Base-by-base conservation (phyloP, 1,140 invertebrate species). In the Drosophila quadrilineata region DNA sequence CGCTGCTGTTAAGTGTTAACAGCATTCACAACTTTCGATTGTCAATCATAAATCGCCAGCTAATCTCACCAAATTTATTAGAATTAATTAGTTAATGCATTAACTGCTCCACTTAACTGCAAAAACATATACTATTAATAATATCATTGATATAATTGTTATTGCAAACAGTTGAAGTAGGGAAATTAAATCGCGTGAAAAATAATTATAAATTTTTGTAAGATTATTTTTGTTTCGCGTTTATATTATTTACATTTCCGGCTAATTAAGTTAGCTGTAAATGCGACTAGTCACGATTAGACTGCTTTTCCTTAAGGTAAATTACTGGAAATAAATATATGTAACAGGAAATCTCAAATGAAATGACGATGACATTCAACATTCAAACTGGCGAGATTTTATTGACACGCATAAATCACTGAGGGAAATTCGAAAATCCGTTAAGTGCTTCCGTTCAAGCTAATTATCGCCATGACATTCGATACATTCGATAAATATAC, bases 201-300 rank as follows among this genome's bases (percentile, higher is more conserved):
- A 24, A 36, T 60, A 36, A 48, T 75, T 48, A 50, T 40, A 33
- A 31, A 54, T 40, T 58, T 33, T 65, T n/a, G n/a, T n/a, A n/a
- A n/a, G n/a, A n/a, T 57, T 54, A 58, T 21, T 50, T 43, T 57
- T 21, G 48, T 67, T 48, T 48, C 36, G 12, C 24, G 10, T 29
- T 65, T 59, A 33, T 6, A 31, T 35, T 48, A 73, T 70, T 63
- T 54, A 64, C 58, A 73, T 73, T 77, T 77, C 75, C 71, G 66
- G 62, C 60, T 79, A 74, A 67, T 71, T 74, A 70, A 71, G 62
- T 56, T 74, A 52, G 62, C 43, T n/a, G 60, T 70, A 45, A 73
- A 65, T 60, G n/a, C 65, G 10, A 29, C 36, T 38, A 63, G 68
- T 68, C 58, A 76, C 64, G 50, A 57, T 41, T 53, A 45, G 54